These are phyloP conservation scores for Vollenhovia emeryi DNA, from an alignment of 1,140 invertebrate genomes.

Conservation along the genomic window DNA sequence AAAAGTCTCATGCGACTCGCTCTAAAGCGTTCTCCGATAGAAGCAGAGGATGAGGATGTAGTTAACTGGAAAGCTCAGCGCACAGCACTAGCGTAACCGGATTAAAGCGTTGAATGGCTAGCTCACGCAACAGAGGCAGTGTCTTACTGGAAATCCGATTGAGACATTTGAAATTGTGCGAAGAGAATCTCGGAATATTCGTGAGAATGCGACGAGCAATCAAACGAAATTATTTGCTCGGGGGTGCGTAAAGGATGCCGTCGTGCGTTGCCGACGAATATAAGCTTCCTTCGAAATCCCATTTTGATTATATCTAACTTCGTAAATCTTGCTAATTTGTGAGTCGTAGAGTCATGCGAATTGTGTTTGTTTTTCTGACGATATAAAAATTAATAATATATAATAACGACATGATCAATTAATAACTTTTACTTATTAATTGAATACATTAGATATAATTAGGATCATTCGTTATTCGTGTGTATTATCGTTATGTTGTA, in stretches of 20 bases:
- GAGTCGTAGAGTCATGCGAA: not conserved
- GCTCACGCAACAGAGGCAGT: conserved; percentile 23
- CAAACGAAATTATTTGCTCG: conserved; percentile 30
- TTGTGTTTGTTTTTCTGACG: not conserved
- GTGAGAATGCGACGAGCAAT: conserved; percentile 3
- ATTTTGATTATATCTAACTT: not conserved
- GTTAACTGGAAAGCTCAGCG: conserved; percentile 66
- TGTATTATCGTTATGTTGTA: not conserved
- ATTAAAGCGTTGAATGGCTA: conserved; percentile 66
- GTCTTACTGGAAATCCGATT: conserved; percentile 40
- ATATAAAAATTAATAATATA: not conserved
- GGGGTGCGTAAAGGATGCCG: not conserved
- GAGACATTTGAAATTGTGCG: conserved; percentile 16
- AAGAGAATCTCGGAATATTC: conserved; percentile 10
- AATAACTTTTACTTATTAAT: not conserved
- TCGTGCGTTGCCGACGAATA: not conserved
- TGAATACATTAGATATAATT: not conserved
- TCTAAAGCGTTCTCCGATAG: not conserved
- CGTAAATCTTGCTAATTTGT: not conserved
- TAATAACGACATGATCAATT: not conserved
- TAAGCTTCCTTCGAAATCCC: not conserved
- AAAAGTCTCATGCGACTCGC: not conserved
- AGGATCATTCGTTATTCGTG: not conserved
- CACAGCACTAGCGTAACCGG: conserved; percentile 34
- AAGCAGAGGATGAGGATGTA: conserved; percentile 26